Base-by-base conservation (phyloP, 2,113 vertebrate genomes). In the Syrmaticus mikado region DNA sequence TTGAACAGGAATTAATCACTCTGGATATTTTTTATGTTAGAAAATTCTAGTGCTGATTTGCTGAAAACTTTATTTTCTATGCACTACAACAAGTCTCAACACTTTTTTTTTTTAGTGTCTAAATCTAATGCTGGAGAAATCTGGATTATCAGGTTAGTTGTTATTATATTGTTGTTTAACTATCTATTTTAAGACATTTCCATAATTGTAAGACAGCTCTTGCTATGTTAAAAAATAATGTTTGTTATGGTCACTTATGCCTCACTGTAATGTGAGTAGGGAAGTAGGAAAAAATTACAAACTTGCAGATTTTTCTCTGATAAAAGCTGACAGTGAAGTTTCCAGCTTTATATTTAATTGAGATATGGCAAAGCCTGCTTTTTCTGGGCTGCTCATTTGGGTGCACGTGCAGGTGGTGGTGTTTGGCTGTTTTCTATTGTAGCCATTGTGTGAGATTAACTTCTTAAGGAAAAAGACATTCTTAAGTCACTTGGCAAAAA, bases 111-210 rank as follows among this genome's bases (percentile, higher is more conserved):
- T 93, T 41, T 94, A 99, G 99, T 99, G 99, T 97, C 96, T 99
- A 60, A 98, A 97, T 77, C 94, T 96, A 90, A 98, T 99, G 98
- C 96, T 99, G 96, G 96, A 98, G 65, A 96, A 97, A 74, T 97
- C 98, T 21, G 98, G 98, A 90, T 98, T 99, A 64, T 94, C 98
- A 94, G 99, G 99, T 99, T 97, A 97, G 97, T 91, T 82, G 27
- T 40, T 40, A 50, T n/a, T 57, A 22, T 25, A 2, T 62, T 75
- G 2, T 58, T 75, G 16, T 41, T 82, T 75, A 12, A 20, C 8
- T 6, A 1, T 18, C 28, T 75, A 34, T 62, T 15, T 8, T 32
- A 62, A 62, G 13, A 11, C 55, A 8, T 71, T 85, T 38, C 32
- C 14, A 2, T 13, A 3, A 79, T 79, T 66, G 6, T 34, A 41